A percentile compares a stretch with the other conserved stretches of the same genome.
Conservation (phyloP, 2,113 vertebrate genomes). For the Chaetorhynchus papuensis region DNA sequence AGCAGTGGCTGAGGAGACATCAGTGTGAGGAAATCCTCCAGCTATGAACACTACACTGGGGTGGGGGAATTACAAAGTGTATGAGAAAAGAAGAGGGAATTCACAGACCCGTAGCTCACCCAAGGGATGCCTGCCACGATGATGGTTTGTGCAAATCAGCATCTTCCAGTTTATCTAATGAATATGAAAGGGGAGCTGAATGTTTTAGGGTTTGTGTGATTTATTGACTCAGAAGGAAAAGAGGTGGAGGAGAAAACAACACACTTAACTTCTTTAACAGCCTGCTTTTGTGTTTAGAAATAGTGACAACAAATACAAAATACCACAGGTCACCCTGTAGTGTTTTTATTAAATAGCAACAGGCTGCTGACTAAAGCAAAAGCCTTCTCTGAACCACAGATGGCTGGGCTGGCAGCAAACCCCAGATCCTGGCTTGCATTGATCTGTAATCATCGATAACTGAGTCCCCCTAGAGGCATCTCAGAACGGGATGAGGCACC, state of each 20-base stretch:
- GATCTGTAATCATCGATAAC: fast-evolving
- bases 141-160: not conserved
- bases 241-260: not conserved
- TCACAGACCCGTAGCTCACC: not conserved
- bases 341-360: not conserved
- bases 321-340: not conserved
- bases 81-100: not conserved
- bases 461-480: not conserved
- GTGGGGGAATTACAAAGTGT: not conserved
- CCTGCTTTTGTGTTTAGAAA: not conserved
- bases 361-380: not conserved
- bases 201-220: not conserved
- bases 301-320: not conserved
- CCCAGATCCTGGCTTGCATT: not conserved
- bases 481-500: not conserved
- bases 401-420: not conserved
- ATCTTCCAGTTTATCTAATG: not conserved
- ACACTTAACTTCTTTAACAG: not conserved
- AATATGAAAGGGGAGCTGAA: not conserved
- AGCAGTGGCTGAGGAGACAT: not conserved
- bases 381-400: not conserved
- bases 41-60: not conserved
- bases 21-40: not conserved
- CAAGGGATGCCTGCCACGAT: not conserved
- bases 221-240: not conserved